These are phyloP conservation scores for Zaprionus ornatus DNA, from an alignment of 1,140 invertebrate genomes.

Conservation along the genomic window DNA sequence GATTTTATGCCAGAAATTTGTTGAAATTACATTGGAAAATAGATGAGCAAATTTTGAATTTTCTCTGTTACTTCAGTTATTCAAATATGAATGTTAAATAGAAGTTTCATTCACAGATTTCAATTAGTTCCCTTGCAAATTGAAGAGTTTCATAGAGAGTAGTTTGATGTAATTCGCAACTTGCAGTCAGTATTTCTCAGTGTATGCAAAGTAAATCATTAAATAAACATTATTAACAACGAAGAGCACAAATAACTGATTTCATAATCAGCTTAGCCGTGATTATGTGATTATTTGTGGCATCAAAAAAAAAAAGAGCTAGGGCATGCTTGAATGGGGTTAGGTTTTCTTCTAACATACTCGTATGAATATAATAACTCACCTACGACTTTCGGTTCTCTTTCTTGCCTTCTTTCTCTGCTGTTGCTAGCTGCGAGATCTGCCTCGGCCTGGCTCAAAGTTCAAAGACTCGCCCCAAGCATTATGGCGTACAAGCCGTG, in stretches of 20 bases:
- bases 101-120: no score
- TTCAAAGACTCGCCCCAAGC: conserved; percentile 39
- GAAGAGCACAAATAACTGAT: background rate
- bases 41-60: no score
- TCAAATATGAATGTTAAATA: no score
- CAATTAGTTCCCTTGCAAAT: no score
- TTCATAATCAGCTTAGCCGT: background rate
- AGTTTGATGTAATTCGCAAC: no score
- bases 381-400: background rate
- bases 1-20: background rate
- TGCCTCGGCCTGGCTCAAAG: conserved; percentile 21
- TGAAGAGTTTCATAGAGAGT: no score
- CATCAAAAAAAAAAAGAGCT: no score
- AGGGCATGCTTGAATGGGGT: background rate
- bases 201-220: background rate
- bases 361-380: background rate
- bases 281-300: background rate
- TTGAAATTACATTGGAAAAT: no score
- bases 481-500: conserved; percentile 4
- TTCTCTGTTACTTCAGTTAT: no score
- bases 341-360: background rate
- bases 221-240: background rate
- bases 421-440: background rate
- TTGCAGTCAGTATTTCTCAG: background rate
- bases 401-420: background rate